Evolutionary conservation across 1,140 invertebrate genomes (phyloP).

Genomic region (Rhizoglyphus robini): DNA sequence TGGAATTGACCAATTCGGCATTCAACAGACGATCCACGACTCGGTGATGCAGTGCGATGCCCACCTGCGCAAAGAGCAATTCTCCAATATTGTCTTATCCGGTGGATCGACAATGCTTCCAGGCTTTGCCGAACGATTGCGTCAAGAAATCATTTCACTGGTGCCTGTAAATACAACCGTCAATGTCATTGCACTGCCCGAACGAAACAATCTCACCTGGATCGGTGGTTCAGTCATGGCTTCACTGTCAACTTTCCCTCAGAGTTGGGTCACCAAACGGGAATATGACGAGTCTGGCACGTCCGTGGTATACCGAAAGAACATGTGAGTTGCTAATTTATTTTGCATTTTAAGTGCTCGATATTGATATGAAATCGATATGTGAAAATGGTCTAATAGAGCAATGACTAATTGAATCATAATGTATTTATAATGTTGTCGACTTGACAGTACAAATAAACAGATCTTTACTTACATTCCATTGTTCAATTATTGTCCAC

Average conservation of each 20-base stretch:
- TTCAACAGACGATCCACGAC: conserved; percentile 42
- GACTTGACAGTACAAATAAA: too few species aligned
- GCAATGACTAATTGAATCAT: too few species aligned
- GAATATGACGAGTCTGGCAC: conserved; percentile 39
- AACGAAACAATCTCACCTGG: conserved; percentile 83
- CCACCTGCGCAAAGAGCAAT: conserved; percentile 37
- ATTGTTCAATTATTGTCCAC: too few species aligned
- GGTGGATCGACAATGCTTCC: conserved; percentile 44
- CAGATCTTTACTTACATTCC: too few species aligned
- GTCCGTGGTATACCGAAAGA: conserved; percentile 36
- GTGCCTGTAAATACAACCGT: conserved; percentile 37
- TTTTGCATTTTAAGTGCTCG: too few species aligned
- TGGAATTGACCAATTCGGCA: conserved; percentile 36
- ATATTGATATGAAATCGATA: too few species aligned
- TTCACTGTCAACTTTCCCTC: conserved; percentile 43
- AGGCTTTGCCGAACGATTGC: conserved; percentile 38
- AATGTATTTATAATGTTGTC: too few species aligned
- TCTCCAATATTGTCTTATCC: conserved; percentile 40
- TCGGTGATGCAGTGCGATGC: conserved; percentile 39
- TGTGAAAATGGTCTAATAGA: too few species aligned
- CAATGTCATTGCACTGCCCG: conserved; percentile 44
- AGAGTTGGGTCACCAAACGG: conserved; percentile 40
- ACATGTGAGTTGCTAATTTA: too few species aligned
- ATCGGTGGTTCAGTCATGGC: conserved; percentile 48
- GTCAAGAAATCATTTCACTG: conserved; percentile 36